phyloP scores from a whole-genome alignment of 1,140 invertebrate species.

The Brachionus rubens region DNA sequence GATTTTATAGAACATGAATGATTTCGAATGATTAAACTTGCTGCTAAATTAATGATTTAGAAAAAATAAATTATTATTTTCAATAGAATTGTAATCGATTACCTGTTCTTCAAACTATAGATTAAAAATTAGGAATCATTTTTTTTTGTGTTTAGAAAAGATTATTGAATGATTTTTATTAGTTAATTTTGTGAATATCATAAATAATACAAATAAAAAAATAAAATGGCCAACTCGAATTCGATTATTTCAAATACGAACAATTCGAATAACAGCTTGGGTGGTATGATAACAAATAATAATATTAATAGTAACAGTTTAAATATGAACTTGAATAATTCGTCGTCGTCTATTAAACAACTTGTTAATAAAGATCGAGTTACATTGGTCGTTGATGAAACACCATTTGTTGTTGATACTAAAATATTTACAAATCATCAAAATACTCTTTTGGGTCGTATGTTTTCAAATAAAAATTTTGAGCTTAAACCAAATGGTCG shows the following conservation, averaged over 20 bases:
- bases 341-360: neutral
- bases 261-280: slow-evolving; percentile 14
- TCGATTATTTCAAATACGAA: slow-evolving; percentile 19
- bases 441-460: slow-evolving; percentile 88
- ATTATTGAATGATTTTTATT: neutral
- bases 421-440: slow-evolving; percentile 83
- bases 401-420: slow-evolving; percentile 83
- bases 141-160: too few relatives aligned
- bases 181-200: neutral
- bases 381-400: slow-evolving; percentile 87
- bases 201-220: slow-evolving; percentile 9
- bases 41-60: too few relatives aligned
- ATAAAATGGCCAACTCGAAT: slow-evolving; percentile 19
- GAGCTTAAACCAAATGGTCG: slow-evolving; percentile 86
- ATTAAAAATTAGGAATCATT: too few relatives aligned
- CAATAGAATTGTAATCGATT: too few relatives aligned
- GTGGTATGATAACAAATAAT: neutral
- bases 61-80: too few relatives aligned
- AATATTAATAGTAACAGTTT: neutral
- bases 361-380: slow-evolving; percentile 55
- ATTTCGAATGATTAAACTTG: too few relatives aligned
- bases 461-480: slow-evolving; percentile 84
- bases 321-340: neutral
- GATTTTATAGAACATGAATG: too few relatives aligned
- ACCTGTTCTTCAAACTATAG: too few relatives aligned